Evolutionary conservation across 2,888 invertebrate genomes (phyloP), one percentile per base, ranked within the genome.

Genomic region (Drosophila incognita): DNA sequence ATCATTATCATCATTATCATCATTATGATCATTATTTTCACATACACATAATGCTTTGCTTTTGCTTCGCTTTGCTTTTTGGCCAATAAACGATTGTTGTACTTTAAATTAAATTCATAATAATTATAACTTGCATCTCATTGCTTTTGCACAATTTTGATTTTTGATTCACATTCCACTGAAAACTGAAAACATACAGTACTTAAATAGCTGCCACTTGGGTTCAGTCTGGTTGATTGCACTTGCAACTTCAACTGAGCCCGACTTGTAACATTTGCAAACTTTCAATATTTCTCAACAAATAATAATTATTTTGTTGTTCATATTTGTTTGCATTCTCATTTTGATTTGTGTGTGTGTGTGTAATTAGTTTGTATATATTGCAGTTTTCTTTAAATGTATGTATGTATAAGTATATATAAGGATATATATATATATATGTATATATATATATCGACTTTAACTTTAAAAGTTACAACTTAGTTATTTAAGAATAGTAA

Each of bases 391-490:
- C 61, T 66, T 70, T 64, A 58, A 59, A 59, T 69, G 27, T 69
- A 64, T 73, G n/a, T 73, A 29, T 42, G 38, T 60, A 24, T 67
- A 57, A 57, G 35, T 70, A 24, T 60, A 49, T 62, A 29, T 46
- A n/a, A 69, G 27, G 69, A 57, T 68, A 48, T 65, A 69, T 74
- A 71, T 70, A 58, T 78, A 31, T 24, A 21, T 21, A 21, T 21
- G 1, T 27, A 27, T 0, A 2, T 27, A 27, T 33, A 51, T 71
- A 52, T 76, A 74, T 88, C 72, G 85, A 76, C 72, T 82, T 87
- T 85, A 89, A 86, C 89, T 87, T 87, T 83, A 64, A 83, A 87
- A 89, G 88, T 90, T 89, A 74, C 78, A 87, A 87, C 90, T 87
- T 90, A 83, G 67, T 68, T 74, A 81, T 83, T 72, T 78, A 71